These are phyloP conservation scores for Dicyrtoma fusca DNA, from an alignment of 2,888 invertebrate species.

Conservation along the genomic window DNA sequence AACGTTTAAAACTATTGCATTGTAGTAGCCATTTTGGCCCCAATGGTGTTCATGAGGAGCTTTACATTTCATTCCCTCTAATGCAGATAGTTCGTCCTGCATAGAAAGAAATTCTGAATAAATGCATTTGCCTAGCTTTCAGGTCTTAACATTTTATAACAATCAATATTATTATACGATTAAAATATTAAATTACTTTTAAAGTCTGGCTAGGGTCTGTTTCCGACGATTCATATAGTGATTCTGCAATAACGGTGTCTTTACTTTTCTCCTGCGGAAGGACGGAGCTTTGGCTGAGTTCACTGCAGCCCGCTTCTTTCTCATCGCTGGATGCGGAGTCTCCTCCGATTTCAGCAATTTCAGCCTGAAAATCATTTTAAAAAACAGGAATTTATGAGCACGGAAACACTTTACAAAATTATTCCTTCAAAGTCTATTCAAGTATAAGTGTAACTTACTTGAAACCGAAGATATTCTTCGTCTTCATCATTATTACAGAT, in stretches of 20 bases:
- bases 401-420: too few species aligned
- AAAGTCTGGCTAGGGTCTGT: too few species aligned
- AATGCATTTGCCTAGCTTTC: not conserved
- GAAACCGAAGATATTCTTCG: slow-evolving; percentile 32
- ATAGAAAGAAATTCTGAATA: not conserved
- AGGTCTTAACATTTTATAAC: not conserved
- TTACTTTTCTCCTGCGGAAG: not conserved
- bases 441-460: too few species aligned
- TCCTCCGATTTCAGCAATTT: slow-evolving; percentile 9
- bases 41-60: slow-evolving; percentile 81
- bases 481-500: slow-evolving; percentile 5
- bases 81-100: slow-evolving; percentile 68
- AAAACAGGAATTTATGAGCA: too few species aligned
- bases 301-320: too few species aligned
- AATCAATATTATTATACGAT: not conserved
- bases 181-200: not conserved
- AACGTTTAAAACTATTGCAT: slow-evolving; percentile 80
- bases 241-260: not conserved
- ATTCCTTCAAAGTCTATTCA: too few species aligned
- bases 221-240: too few species aligned
- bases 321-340: not conserved
- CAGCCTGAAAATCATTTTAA: slow-evolving; percentile 24
- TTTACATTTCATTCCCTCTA: slow-evolving; percentile 84
- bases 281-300: too few species aligned
- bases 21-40: slow-evolving; percentile 74